Evolutionary conservation across 2,113 vertebrate genomes (phyloP), one percentile per base, ranked within the genome.

Genomic region (Apeltes quadracus): DNA sequence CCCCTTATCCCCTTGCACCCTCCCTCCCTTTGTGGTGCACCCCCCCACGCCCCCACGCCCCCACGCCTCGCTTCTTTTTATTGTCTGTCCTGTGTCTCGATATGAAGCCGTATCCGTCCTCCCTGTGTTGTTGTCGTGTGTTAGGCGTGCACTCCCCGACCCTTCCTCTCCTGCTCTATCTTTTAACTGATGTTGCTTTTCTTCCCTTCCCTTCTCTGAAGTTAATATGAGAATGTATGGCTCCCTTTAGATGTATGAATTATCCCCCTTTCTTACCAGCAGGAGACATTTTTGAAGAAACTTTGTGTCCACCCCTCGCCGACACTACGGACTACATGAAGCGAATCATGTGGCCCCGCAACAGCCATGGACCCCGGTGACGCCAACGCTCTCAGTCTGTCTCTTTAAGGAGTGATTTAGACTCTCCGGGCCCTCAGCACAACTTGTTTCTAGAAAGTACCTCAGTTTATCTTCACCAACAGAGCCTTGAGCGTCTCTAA

Each of bases 211-310:
- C 95, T 96, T 94, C 95, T 95, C 94, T 95, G 92, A 94, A 94
- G 92, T 96, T 96, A 97, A 96, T 96, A 91, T 90, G 88, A 61
- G 92, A 92, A 97, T 97, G 97, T 96, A 97, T 95, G 94, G 92
- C 90, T 95, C 95, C 96, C 95, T 89, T 90, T 88, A 95, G 93
- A 95, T 95, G 90, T 94, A 95, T 97, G 95, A 97, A 95, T 95
- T 94, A 94, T 96, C 94, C 96, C 84, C 93, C 83, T 93, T 95
- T 90, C 59, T 29, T 94, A 91, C 93, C 90, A 88, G 88, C 93
- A 95, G 95, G 95, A 96, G 96, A 94, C 94, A 93, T 94, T 57
- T 94, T 88, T 87, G 92, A 92, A 92, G 91, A 64, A 91, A 93
- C 92, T 90, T 91, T 94, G 89, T 93, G 93, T 90, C 95, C 94